Percentiles rank a stretch among this genome's conserved stretches.
phyloP scores from a whole-genome alignment of 2,797 vertebrate species.

The Rhodeus uyekii region DNA sequence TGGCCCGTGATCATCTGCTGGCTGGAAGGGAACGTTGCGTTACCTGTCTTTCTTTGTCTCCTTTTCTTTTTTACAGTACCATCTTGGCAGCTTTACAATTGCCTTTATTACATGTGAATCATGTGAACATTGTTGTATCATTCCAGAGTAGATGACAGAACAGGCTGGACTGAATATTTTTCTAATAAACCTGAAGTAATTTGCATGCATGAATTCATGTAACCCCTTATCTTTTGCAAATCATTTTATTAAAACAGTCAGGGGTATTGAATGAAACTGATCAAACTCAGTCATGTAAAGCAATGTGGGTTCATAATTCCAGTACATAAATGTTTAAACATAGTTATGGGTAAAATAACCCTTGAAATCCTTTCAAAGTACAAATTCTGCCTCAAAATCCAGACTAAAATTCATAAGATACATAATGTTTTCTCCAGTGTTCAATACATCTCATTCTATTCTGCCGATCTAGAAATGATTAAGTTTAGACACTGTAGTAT shows the following conservation, averaged over 20 bases:
- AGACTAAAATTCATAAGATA: background rate
- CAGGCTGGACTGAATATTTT: background rate
- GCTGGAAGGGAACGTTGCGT: constrained; percentile 1
- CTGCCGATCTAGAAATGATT: background rate
- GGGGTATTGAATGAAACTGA: background rate
- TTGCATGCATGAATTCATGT: background rate
- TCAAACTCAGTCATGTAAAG: background rate
- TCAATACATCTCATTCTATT: background rate
- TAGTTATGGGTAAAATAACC: background rate
- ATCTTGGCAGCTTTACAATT: background rate
- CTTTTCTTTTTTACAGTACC: background rate
- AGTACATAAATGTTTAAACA: background rate
- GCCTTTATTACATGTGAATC: constrained; percentile 6
- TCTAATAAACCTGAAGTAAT: background rate
- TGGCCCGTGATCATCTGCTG: constrained; percentile 30
- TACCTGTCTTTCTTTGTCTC: background rate
- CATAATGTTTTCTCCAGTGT: background rate
- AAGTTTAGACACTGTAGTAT: background rate
- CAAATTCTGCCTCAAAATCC: background rate
- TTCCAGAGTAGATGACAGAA: constrained; percentile 13
- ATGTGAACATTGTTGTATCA: constrained; percentile 19
- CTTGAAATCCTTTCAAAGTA: background rate
- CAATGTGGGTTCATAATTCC: background rate
- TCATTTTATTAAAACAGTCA: background rate
- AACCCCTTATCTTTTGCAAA: background rate